Conservation (phyloP, 2,888 invertebrate genomes). For the Orthosia gothica region DNA sequence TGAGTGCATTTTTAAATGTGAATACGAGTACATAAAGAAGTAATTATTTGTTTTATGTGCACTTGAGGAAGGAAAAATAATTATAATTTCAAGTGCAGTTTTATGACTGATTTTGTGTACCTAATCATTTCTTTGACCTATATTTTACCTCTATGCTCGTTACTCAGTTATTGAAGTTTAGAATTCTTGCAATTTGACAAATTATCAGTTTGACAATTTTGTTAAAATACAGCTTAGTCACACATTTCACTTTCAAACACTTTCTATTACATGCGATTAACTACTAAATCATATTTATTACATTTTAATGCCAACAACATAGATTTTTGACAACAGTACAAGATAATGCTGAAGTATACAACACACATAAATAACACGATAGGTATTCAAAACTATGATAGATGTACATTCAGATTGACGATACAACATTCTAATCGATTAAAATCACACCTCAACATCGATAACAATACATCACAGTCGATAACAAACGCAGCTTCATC, state of each 20-base stretch:
- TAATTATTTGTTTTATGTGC: conserved; percentile 20
- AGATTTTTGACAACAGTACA: conserved; percentile 22
- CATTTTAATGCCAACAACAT: background rate
- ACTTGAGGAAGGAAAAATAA: background rate
- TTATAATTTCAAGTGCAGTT: background rate
- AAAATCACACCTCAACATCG: conserved; percentile 58
- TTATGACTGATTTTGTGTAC: background rate
- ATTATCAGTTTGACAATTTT: background rate
- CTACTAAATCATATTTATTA: background rate
- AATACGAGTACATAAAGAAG: conserved; percentile 15
- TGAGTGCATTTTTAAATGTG: conserved; percentile 30
- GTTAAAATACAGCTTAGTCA: background rate
- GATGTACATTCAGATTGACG: conserved; percentile 44
- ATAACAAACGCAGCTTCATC: conserved; percentile 61
- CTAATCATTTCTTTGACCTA: background rate
- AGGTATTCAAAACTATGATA: conserved; percentile 40
- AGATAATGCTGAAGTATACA: conserved; percentile 18
- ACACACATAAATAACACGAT: conserved; percentile 27
- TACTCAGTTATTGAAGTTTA: background rate
- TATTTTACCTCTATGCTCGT: background rate
- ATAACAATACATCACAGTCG: conserved; percentile 63
- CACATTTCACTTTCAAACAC: background rate
- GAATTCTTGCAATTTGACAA: too few species aligned
- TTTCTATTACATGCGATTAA: background rate
- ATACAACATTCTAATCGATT: conserved; percentile 50